Evolutionary conservation across 2,797 vertebrate species (phyloP).

Genomic region (Eulemur albifrons): DNA sequence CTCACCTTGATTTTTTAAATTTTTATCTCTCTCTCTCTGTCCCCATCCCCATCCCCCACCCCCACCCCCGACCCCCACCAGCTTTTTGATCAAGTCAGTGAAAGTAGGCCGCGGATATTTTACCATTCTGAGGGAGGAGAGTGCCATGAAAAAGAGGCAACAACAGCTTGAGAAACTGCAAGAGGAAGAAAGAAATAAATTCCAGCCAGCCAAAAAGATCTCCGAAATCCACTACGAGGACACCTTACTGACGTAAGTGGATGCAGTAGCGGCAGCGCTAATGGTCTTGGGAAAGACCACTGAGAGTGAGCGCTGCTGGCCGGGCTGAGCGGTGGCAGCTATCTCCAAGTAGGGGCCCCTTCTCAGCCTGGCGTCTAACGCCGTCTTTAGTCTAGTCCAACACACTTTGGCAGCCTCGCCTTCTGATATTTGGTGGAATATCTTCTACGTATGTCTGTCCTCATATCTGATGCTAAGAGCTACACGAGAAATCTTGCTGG

Average conservation of each 20-base stretch:
- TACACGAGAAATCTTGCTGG: not conserved
- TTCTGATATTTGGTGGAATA: not conserved
- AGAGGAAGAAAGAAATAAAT: slow-evolving; percentile 61
- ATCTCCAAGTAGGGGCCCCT: rapidly evolving
- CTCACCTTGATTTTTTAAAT: not conserved
- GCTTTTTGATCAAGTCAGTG: slow-evolving; percentile 82
- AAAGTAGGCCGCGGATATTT: slow-evolving; percentile 84
- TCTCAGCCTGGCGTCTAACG: not conserved
- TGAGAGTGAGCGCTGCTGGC: rapidly evolving
- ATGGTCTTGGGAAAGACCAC: not conserved
- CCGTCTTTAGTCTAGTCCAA: not conserved
- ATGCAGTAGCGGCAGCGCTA: not conserved
- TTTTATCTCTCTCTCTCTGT: not conserved
- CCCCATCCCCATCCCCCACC: rapidly evolving
- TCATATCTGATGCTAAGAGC: not conserved
- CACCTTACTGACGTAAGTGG: slow-evolving; percentile 66
- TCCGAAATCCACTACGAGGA: slow-evolving; percentile 10
- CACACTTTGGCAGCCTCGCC: not conserved
- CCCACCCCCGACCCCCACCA: slow-evolving; percentile 49
- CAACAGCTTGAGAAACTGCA: slow-evolving; percentile 61
- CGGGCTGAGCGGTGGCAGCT: not conserved
- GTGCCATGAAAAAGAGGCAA: slow-evolving; percentile 65
- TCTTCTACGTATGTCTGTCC: not conserved
- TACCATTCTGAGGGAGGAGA: slow-evolving; percentile 82
- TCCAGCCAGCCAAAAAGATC: slow-evolving; percentile 62